Percentiles rank a stretch among this genome's conserved stretches.
Evolutionary conservation across 2,888 invertebrate genomes (phyloP).

Genomic region (Volucella inanis): DNA sequence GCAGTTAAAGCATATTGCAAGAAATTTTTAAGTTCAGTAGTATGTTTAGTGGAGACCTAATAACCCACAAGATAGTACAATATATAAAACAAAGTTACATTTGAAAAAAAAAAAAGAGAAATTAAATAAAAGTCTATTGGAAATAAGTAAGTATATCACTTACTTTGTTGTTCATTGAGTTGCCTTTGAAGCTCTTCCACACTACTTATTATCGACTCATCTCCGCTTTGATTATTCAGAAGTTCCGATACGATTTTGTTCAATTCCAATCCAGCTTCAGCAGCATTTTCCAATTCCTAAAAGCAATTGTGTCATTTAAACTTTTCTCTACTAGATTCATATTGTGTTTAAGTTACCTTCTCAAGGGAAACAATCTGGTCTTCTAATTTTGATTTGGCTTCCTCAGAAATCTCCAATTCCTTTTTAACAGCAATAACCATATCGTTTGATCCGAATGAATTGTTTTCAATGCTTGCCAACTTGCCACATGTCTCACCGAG

Average conservation of each 20-base stretch:
- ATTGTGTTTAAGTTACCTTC: slow-evolving; percentile 83
- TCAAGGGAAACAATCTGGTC: slow-evolving; percentile 88
- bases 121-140: neutral
- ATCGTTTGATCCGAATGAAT: slow-evolving; percentile 89
- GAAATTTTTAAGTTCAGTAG: no score
- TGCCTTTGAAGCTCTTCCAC: slow-evolving; percentile 87
- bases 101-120: neutral
- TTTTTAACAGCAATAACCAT: slow-evolving; percentile 88
- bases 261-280: slow-evolving; percentile 90
- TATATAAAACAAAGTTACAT: no score
- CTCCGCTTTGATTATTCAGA: slow-evolving; percentile 87
- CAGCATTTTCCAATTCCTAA: slow-evolving; percentile 90
- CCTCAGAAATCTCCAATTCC: slow-evolving; percentile 85
- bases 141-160: slow-evolving; percentile 36
- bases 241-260: slow-evolving; percentile 88
- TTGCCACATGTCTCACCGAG: slow-evolving; percentile 85
- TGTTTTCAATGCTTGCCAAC: slow-evolving; percentile 87
- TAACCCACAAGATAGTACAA: no score
- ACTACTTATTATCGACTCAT: slow-evolving; percentile 86
- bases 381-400: slow-evolving; percentile 84
- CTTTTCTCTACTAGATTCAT: no score
- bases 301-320: neutral
- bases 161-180: slow-evolving; percentile 86
- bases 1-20: no score
- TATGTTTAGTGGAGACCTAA: no score